Percentiles rank a stretch among this genome's conserved stretches.
Conservation (phyloP, 2,113 vertebrate genomes). For the Numenius arquata region DNA sequence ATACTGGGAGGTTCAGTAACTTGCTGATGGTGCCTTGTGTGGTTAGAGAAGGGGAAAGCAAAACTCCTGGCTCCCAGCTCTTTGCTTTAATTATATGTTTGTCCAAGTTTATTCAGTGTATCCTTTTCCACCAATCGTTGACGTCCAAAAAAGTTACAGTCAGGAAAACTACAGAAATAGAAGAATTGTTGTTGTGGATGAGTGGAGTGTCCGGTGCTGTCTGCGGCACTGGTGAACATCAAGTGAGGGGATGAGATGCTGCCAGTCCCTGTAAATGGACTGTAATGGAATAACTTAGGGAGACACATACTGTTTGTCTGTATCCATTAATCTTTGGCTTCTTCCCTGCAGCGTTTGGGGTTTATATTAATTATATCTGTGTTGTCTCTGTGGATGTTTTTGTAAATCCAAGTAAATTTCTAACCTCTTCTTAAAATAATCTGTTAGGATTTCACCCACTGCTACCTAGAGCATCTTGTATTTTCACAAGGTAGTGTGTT, state of each 20-base stretch:
- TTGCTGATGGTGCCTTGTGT: neutral
- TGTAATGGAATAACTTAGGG: neutral
- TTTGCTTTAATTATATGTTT: neutral
- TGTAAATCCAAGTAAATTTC: neutral
- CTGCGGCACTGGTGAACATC: neutral
- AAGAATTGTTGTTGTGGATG: neutral
- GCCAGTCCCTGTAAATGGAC: conserved; percentile 38
- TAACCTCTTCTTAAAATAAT: neutral
- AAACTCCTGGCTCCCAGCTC: neutral
- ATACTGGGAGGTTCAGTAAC: neutral
- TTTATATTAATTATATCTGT: conserved; percentile 25
- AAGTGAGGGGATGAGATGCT: neutral
- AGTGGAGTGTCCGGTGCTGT: neutral
- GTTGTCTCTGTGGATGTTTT: neutral
- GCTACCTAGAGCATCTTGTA: neutral
- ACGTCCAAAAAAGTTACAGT: neutral
- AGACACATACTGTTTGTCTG: neutral
- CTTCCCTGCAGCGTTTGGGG: conserved; percentile 3
- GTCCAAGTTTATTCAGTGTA: neutral
- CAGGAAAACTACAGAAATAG: neutral
- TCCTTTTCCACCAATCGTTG: neutral
- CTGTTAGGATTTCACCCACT: neutral
- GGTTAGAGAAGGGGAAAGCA: neutral
- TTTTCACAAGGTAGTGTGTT: neutral
- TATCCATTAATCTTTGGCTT: conserved; percentile 38